Percentiles rank a stretch among this genome's conserved stretches.
These are phyloP conservation scores for Parthenolecanium corni DNA, from an alignment of 2,888 invertebrate species.

Conservation along the genomic window DNA sequence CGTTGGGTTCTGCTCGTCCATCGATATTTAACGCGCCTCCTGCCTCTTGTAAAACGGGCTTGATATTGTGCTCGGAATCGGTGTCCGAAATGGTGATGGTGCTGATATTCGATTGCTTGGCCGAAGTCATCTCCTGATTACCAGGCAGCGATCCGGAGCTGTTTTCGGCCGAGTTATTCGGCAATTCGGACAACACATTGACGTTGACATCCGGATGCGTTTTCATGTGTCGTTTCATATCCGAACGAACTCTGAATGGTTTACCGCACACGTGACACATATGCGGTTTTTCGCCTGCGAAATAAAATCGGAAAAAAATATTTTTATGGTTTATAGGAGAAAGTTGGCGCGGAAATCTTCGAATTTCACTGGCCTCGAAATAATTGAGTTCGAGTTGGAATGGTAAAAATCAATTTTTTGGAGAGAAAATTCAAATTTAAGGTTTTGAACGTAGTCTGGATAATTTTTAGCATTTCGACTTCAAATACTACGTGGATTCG, in stretches of 20 bases:
- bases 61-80: slow-evolving; percentile 12
- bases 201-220: slow-evolving; percentile 46
- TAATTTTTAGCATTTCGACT: too few species aligned
- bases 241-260: slow-evolving; percentile 68
- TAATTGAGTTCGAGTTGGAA: too few species aligned
- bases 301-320: too few species aligned
- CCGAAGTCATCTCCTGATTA: not conserved
- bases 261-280: slow-evolving; percentile 64
- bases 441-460: too few species aligned
- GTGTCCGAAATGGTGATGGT: not conserved
- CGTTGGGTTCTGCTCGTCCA: slow-evolving; percentile 31
- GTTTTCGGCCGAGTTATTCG: slow-evolving; percentile 3
- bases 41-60: not conserved
- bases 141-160: slow-evolving; percentile 1
- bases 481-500: too few species aligned
- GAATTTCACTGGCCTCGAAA: too few species aligned
- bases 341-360: too few species aligned
- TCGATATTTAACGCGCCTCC: slow-evolving; percentile 34
- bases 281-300: slow-evolving; percentile 60
- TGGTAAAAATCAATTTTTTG: too few species aligned
- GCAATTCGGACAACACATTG: slow-evolving; percentile 7
- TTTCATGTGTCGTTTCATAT: slow-evolving; percentile 66
- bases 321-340: too few species aligned
- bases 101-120: not conserved
- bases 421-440: too few species aligned